A percentile compares a stretch with the other conserved stretches of the same genome.
Conservation (phyloP, 2,888 invertebrate genomes). For the Campopleginae sp. region DNA sequence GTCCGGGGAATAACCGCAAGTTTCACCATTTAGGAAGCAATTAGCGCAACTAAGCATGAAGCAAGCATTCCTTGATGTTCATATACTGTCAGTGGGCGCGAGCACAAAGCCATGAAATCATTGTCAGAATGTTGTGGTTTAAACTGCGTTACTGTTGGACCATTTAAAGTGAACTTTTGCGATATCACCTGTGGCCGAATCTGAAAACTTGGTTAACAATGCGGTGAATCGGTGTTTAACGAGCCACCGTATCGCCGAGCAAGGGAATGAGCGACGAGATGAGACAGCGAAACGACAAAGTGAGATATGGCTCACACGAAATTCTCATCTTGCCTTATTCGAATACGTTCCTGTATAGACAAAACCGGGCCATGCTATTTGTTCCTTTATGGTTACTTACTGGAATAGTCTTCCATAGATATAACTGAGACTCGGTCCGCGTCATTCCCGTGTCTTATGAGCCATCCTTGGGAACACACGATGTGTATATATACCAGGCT, state of each 20-base stretch:
- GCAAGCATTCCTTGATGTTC: constrained; percentile 42
- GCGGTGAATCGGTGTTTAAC: constrained; percentile 58
- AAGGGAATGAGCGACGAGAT: constrained; percentile 5
- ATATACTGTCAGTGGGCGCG: constrained; percentile 4
- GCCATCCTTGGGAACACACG: constrained; percentile 43
- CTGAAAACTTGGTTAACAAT: constrained; percentile 55
- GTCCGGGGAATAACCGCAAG: constrained; percentile 53
- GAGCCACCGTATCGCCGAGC: not conserved
- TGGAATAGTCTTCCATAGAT: constrained; percentile 35
- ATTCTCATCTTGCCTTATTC: constrained; percentile 23
- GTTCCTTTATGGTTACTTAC: constrained; percentile 44
- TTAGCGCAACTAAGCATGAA: constrained; percentile 62
- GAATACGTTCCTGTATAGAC: constrained; percentile 25
- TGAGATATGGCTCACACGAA: constrained; percentile 20
- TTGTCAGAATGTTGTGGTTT: constrained; percentile 16
- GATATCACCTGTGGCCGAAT: constrained; percentile 28
- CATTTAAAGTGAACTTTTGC: constrained; percentile 28
- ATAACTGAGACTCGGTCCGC: constrained; percentile 21
- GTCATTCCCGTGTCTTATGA: constrained; percentile 55
- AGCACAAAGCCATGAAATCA: constrained; percentile 28
- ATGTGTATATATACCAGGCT: constrained; percentile 48
- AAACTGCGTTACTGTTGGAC: constrained; percentile 16
- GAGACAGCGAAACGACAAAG: constrained; percentile 8
- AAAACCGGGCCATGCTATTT: constrained; percentile 37
- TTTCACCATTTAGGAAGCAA: constrained; percentile 59